Base-by-base conservation (phyloP, 2,113 vertebrate species). In the Podocnemis expansa region DNA sequence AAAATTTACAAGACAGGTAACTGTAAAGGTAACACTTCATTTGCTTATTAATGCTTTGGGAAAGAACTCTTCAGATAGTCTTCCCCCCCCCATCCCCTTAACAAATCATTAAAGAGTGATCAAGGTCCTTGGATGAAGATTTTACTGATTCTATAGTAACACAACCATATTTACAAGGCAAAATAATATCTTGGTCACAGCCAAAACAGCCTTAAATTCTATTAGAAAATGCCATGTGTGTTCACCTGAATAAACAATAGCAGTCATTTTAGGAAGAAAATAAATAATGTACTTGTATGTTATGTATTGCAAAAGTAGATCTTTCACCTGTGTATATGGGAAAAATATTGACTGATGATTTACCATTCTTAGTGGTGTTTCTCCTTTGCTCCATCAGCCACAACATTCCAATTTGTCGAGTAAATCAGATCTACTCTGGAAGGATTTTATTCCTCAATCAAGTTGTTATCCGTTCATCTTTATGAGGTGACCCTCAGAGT, bases 1-100 rank as follows among this genome's bases (percentile, higher is more conserved):
- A 63, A 63, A 63, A 17, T 12, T 22, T 45, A 78, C 85, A 1
- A 78, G 0, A 7, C 22, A 85, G 80, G 19, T 63, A 12, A 1
- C 4, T 92, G n/a, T 54, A 89, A 90, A 95, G 27, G 12, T 6
- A 75, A 84, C 43, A 70, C 27, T 83, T 49, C 82, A 90, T 25
- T 84, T 89, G 84, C 21, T 81, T 91, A 54, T 25, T 91, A 87
- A 55, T 60, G 22, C 81, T 90, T 89, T 85, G 54, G 47, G 81
- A 96, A 88, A 80, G 1, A 93, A 83, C 4, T 45, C 54, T 96
- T 87, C 73, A 63, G 25, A 75, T 8, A 91, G 9, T 84, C 8
- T 47, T 7, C 43, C 91, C 38, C 85, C 75, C 88, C 41, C 25
- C n/a, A n/a, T n/a, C n/a, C n/a, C 4, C 81, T 76, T 76, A 90